A percentile compares a stretch with the other conserved stretches of the same genome.
phyloP scores from a whole-genome alignment of 2,888 invertebrate genomes.

The Achlya flavicornis region DNA sequence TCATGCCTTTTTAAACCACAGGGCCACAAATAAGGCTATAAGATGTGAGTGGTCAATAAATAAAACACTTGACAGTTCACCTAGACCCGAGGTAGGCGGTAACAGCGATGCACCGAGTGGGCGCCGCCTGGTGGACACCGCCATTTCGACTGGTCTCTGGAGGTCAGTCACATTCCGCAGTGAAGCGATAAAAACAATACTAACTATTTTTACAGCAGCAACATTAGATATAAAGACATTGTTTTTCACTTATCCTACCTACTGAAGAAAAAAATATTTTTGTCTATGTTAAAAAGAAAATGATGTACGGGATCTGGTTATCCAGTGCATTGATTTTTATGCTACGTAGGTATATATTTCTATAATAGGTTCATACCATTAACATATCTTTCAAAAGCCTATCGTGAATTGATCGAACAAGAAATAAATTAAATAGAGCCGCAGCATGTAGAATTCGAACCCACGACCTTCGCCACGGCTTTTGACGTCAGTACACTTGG shows the following conservation, averaged over 20 bases:
- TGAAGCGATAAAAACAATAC: conserved; percentile 2
- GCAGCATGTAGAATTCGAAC: too few species aligned
- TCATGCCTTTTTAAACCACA: not conserved
- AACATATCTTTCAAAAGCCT: too few species aligned
- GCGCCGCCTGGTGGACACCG: conserved; percentile 37
- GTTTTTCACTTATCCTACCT: not conserved
- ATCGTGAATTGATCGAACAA: too few species aligned
- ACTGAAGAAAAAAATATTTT: not conserved
- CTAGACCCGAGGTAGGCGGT: conserved; percentile 27
- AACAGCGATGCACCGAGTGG: conserved; percentile 48
- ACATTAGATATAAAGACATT: conserved; percentile 1
- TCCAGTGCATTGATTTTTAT: too few species aligned
- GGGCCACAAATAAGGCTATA: not conserved
- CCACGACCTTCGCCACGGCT: too few species aligned
- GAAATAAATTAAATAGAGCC: too few species aligned
- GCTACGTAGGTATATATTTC: too few species aligned
- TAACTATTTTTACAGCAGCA: not conserved
- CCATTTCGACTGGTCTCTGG: conserved; percentile 38
- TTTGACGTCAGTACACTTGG: too few species aligned
- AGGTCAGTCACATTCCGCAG: conserved; percentile 52
- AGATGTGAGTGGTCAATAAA: not conserved
- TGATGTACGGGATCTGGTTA: too few species aligned
- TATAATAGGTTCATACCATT: too few species aligned
- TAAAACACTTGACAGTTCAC: conserved; percentile 23
- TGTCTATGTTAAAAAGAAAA: too few species aligned